Conservation (phyloP, 2,888 invertebrate species). For the Mythimna lalbum region DNA sequence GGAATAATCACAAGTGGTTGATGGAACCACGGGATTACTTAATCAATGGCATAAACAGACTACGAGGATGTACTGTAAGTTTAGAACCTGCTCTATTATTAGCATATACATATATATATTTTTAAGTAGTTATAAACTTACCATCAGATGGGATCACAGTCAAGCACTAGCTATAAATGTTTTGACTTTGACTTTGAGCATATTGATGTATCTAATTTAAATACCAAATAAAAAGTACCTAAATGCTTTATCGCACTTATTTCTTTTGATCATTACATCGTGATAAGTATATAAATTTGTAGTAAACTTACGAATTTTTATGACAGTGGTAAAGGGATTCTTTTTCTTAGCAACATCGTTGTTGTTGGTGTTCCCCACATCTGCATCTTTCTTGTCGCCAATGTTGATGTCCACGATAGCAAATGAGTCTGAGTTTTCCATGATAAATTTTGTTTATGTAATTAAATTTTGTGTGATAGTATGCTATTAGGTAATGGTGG, state of each 20-base stretch:
- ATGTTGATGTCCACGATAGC: slow-evolving; percentile 83
- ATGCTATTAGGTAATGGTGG: slow-evolving; percentile 1
- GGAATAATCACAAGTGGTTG: slow-evolving; percentile 16
- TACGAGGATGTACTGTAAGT: not conserved
- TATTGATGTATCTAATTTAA: no score
- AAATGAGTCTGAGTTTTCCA: slow-evolving; percentile 83
- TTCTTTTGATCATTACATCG: not conserved
- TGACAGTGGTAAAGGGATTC: slow-evolving; percentile 76
- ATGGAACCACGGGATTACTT: not conserved
- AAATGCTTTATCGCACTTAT: not conserved
- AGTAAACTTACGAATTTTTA: slow-evolving; percentile 84
- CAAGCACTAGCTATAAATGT: no score
- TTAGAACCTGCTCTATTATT: not conserved
- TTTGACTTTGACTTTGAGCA: no score
- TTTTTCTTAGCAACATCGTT: slow-evolving; percentile 72
- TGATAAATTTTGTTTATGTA: slow-evolving; percentile 53
- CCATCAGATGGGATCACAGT: no score
- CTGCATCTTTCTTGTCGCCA: slow-evolving; percentile 71
- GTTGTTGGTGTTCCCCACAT: slow-evolving; percentile 60
- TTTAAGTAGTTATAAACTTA: no score
- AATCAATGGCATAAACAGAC: not conserved
- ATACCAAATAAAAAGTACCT: no score
- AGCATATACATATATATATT: not conserved
- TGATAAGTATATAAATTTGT: not conserved
- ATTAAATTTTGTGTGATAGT: slow-evolving; percentile 6